Base-by-base conservation (phyloP, 2,797 vertebrate species). In the Diceros bicornis region DNA sequence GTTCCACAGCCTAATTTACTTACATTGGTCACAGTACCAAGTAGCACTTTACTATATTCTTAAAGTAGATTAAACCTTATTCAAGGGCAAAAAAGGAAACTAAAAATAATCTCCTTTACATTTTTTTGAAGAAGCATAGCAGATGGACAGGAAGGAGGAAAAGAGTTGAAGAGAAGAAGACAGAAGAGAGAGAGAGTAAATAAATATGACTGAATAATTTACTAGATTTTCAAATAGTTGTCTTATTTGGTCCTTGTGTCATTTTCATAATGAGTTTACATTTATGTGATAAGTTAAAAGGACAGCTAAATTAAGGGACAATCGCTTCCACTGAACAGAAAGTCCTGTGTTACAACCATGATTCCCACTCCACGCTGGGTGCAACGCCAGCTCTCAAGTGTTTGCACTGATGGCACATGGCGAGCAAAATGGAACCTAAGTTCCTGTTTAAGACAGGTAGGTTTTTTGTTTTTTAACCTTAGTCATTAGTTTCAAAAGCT, bases 191-290 rank as follows among this genome's bases (percentile, higher is more conserved):
- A 62, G 17, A 69, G 14, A 78, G 89, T 66, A 81, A 74, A 74
- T 47, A 94, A 66, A 79, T 44, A 21, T n/a, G 84, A 57, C 2
- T 29, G 7, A 94, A 37, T 61, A 77, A 34, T 34, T 84, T 61
- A 62, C 25, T 61, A 92, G 10, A 20, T 59, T 88, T 86, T 44
- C 47, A 79, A 86, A 75, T 13, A 62, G 29, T 77, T 94, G 25
- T 6, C 34, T 71, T 91, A 90, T 92, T 92, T 66, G 47, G 29
- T 14, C 41, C 85, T 6, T 37, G 34, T 71, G 72, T 61, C 85
- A 47, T 47, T 89, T 92, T 94, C 32, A 81, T 64, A 79, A 81
- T 37, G 29, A 95, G 95, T 87, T 86, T 89, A 59, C 8, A 68
- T 32, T 78, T 82, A 32, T 29, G 1, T 79, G 20, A 47, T 57